Evolutionary conservation across 2,888 invertebrate species (phyloP), one percentile per base, ranked within the genome.

Genomic region (Mythimna ferrago): DNA sequence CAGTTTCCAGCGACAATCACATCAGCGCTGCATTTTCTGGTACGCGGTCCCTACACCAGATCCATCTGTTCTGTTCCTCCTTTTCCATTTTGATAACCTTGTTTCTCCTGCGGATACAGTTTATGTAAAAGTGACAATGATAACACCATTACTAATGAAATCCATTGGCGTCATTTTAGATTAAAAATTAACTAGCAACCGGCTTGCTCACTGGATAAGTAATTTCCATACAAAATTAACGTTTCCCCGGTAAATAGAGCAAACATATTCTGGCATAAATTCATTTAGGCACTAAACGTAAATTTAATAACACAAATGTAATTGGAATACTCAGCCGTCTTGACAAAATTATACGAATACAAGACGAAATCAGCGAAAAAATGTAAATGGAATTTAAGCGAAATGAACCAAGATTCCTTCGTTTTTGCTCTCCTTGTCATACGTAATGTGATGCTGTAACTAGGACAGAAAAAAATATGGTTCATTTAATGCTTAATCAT

Each of bases 291-390:
- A 44, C 58, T 35, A 71, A 70, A 72, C 16, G 61, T 61, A 41
- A 65, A 62, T 78, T 78, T 69, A 68, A 78, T 81, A 81, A 81
- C 56, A 53, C 19, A 61, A 61, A 81, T 32, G 77, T 78, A 68
- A 78, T 70, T 61, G 48, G 19, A 76, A 78, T 81, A 57, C 66
- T 64, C 58, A 67, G 64, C 35, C 65, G 54, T 65, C 73, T 75
- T 63, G 63, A 76, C 44, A 58, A 53, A 71, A 62, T 80, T 81
- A 71, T 61, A 35, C 64, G 65, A 74, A 68, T 61, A 74, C 66
- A 69, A 44, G 57, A 19, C 10, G 65, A 66, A 81, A 81, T 78
- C 65, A 66, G 51, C 26, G 48, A 54, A 66, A 76, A 81, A 81
- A 69, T 69, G 62, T 54, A 41, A 57, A 63, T 51, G 66, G 58